Percentiles rank a stretch among this genome's conserved stretches.
Evolutionary conservation across 2,113 vertebrate species (phyloP).

Genomic region (Poeciliopsis retropinna): DNA sequence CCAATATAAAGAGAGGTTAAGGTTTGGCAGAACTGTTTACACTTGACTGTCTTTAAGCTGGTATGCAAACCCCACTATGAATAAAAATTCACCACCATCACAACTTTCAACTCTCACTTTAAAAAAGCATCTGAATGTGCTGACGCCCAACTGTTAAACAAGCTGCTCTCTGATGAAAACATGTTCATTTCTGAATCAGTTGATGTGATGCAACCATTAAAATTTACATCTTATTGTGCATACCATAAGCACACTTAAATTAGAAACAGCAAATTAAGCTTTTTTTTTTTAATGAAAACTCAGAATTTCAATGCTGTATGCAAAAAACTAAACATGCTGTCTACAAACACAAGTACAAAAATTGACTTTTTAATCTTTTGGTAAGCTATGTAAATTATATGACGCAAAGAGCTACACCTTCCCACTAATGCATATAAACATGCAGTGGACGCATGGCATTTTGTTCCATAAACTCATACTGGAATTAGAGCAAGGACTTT

Average conservation of each 20-base stretch:
- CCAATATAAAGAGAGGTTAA: neutral
- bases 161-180: conserved; percentile 12
- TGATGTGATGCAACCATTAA: conserved; percentile 51
- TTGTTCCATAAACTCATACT: neutral
- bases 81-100: conserved; percentile 9
- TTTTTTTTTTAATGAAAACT: conserved; percentile 37
- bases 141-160: conserved; percentile 1
- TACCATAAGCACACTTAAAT: conserved; percentile 2
- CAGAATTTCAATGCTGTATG: conserved; percentile 33
- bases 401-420: conserved; percentile 23
- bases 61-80: neutral
- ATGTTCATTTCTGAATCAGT: conserved; percentile 37
- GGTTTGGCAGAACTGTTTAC: neutral
- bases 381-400: conserved; percentile 16
- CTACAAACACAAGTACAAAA: conserved; percentile 10
- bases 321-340: neutral
- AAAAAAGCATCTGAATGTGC: neutral
- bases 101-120: neutral
- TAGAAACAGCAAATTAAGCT: conserved; percentile 11
- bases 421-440: conserved; percentile 32
- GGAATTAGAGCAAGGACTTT: neutral
- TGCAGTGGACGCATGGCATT: conserved; percentile 5
- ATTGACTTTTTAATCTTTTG: neutral
- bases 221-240: conserved; percentile 30
- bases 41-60: neutral